Percentiles rank a stretch among this genome's conserved stretches.
phyloP scores from a whole-genome alignment of 2,888 invertebrate species.

The Drosophila ezoana region DNA sequence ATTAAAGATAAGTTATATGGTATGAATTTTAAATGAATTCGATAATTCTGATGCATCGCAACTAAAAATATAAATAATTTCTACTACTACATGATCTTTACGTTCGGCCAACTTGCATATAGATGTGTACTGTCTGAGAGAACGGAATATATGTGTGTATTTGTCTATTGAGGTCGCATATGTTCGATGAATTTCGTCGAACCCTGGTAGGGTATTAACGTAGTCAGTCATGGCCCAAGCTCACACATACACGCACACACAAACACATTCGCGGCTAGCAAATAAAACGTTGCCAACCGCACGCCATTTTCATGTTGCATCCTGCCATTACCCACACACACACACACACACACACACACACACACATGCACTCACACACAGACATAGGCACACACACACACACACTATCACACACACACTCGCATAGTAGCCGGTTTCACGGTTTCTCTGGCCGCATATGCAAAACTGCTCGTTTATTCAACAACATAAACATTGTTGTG shows the following conservation, averaged over 20 bases:
- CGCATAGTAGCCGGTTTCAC: slow-evolving; percentile 45
- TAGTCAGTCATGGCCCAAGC: slow-evolving; percentile 41
- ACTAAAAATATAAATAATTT: no score
- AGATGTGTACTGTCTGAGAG: no score
- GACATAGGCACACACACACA: slow-evolving; percentile 15
- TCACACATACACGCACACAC: slow-evolving; percentile 13
- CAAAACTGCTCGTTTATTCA: slow-evolving; percentile 80
- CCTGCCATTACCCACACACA: slow-evolving; percentile 68
- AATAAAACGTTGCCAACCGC: slow-evolving; percentile 77
- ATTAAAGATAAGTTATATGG: no score
- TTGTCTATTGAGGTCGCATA: no score
- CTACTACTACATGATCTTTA: no score
- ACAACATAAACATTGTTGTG: slow-evolving; percentile 79
- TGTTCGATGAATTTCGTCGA: no score
- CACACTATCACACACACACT: slow-evolving; percentile 23
- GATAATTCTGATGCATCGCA: no score
- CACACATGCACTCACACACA: slow-evolving; percentile 29
- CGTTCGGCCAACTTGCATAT: no score
- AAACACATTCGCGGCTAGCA: slow-evolving; percentile 36
- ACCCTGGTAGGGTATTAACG: slow-evolving; percentile 7
- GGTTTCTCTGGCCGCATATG: slow-evolving; percentile 63
- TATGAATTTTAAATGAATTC: no score
- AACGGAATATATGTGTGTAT: neutral
- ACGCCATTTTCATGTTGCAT: slow-evolving; percentile 80
- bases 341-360: slow-evolving; percentile 27